phyloP scores from a whole-genome alignment of 2,797 vertebrate species.

The Pseudochirops cupreus region DNA sequence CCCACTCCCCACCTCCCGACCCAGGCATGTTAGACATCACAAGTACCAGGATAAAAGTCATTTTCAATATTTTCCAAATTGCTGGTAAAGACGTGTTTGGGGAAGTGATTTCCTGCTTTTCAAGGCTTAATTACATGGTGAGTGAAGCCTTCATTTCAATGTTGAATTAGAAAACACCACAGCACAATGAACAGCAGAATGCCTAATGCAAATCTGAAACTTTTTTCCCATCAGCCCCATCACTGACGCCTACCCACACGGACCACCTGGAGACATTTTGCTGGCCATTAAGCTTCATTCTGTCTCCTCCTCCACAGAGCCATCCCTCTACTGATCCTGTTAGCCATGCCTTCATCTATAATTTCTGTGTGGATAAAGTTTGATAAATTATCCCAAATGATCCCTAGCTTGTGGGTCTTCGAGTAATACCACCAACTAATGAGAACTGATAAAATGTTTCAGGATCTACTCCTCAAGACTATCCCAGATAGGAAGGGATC shows the following conservation, averaged over 20 bases:
- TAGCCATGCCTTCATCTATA: conserved; percentile 70
- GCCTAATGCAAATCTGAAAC: not conserved
- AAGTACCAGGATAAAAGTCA: rapidly evolving
- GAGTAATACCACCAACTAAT: conserved; percentile 32
- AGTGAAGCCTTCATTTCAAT: not conserved
- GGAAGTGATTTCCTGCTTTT: not conserved
- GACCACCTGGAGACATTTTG: conserved; percentile 70
- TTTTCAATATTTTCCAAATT: not conserved
- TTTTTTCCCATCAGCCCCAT: not conserved
- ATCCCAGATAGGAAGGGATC: not conserved
- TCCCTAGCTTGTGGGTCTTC: conserved; percentile 53
- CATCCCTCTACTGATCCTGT: conserved; percentile 81
- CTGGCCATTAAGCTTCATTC: conserved; percentile 57
- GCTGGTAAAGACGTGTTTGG: not conserved
- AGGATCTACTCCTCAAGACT: not conserved
- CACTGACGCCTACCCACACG: not conserved
- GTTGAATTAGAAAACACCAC: not conserved
- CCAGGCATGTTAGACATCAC: not conserved
- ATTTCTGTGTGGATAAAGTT: conserved; percentile 59
- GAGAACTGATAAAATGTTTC: conserved; percentile 52
- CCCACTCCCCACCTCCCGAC: not conserved
- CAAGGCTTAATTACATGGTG: rapidly evolving
- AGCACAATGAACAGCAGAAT: not conserved
- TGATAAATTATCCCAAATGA: conserved; percentile 83
- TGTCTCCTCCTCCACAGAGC: conserved; percentile 69